Evolutionary conservation across 2,888 invertebrate species (phyloP).

Genomic region (Trichopoda pennipes): DNA sequence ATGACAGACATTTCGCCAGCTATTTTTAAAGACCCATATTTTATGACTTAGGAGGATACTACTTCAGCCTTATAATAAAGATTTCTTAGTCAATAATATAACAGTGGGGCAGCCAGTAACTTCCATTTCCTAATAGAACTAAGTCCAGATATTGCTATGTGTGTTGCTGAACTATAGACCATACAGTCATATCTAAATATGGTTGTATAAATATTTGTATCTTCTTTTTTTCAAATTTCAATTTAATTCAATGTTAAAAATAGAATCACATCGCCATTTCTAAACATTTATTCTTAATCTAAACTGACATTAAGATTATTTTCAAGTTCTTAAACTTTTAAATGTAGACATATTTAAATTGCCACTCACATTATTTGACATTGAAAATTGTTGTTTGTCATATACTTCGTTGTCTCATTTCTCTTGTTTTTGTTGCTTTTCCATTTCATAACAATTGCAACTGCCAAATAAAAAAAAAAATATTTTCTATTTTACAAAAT

Average conservation of each 20-base stretch:
- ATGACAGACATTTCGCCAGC: too few species aligned
- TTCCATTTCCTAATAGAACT: too few species aligned
- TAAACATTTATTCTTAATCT: background rate
- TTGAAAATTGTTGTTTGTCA: constrained; percentile 59
- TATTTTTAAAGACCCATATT: too few species aligned
- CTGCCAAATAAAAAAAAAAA: constrained; percentile 43
- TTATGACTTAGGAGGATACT: too few species aligned
- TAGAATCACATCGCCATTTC: background rate
- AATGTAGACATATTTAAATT: constrained; percentile 42
- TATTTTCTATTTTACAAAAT: constrained; percentile 15
- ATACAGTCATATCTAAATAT: too few species aligned
- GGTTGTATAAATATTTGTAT: too few species aligned
- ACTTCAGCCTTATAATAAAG: too few species aligned
- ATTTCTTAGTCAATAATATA: too few species aligned
- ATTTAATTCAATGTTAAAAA: background rate
- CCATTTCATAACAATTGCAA: constrained; percentile 43
- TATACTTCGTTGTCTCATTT: background rate
- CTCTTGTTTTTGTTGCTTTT: background rate
- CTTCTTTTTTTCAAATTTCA: background rate
- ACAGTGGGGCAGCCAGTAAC: too few species aligned
- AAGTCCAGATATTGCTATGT: too few species aligned
- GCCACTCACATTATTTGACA: constrained; percentile 55
- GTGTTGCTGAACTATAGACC: too few species aligned
- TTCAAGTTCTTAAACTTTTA: constrained; percentile 6
- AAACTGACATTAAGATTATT: constrained; percentile 29